Conservation (phyloP, 2,113 vertebrate genomes). For the Promerops cafer region DNA sequence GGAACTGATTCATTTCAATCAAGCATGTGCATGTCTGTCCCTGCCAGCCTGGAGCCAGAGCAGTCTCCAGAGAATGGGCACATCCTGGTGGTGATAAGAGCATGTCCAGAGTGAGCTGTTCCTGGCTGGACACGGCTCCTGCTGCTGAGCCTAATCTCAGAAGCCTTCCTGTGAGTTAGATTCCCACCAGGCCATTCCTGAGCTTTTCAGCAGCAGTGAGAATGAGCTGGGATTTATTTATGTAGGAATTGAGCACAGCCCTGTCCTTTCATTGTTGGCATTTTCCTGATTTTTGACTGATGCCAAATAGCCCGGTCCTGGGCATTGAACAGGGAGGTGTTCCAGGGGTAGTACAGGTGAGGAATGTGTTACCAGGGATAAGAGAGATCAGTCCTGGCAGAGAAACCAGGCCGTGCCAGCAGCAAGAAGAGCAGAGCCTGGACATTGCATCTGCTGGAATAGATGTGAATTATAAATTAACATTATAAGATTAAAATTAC, state of each 20-base stretch:
- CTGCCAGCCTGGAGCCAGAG: neutral
- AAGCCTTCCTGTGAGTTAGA: neutral
- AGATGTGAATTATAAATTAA: neutral
- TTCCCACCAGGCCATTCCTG: neutral
- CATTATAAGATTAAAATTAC: neutral
- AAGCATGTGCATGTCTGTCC: neutral
- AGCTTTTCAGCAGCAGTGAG: neutral
- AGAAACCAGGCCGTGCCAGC: neutral
- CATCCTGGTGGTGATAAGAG: neutral
- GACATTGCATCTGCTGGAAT: neutral
- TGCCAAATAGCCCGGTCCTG: neutral
- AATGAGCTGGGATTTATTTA: neutral
- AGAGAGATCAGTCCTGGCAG: neutral
- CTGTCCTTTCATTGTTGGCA: neutral
- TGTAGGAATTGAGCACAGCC: neutral
- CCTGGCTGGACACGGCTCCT: neutral
- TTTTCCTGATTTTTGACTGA: neutral
- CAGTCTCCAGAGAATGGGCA: neutral
- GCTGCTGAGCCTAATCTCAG: neutral
- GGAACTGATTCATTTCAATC: neutral
- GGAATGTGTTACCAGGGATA: neutral
- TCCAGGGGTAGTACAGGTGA: neutral
- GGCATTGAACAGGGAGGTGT: fast-evolving
- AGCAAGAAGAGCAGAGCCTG: neutral
- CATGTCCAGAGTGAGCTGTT: neutral